Conservation (phyloP, 2,888 invertebrate genomes). For the Aphidius colemani region DNA sequence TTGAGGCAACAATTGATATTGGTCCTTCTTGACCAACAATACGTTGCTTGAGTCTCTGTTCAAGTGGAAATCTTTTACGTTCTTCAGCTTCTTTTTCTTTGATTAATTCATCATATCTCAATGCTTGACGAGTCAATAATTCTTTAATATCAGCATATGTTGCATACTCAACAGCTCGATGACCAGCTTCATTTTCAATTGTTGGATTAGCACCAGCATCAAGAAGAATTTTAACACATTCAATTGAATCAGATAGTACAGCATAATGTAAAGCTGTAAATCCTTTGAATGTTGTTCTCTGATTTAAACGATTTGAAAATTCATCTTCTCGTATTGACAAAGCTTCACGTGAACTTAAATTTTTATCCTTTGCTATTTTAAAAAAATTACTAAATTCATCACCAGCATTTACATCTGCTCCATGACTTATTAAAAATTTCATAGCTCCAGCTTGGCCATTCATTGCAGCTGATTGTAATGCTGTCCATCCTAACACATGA, state of each 20-base stretch:
- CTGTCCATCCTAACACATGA: constrained; percentile 85
- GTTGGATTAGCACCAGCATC: constrained; percentile 77
- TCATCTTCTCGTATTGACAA: constrained; percentile 77
- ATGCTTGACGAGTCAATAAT: constrained; percentile 66
- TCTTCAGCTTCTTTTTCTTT: constrained; percentile 72
- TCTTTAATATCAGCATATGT: constrained; percentile 69
- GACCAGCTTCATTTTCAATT: constrained; percentile 77
- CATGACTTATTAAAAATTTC: constrained; percentile 68
- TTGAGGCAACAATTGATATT: constrained; percentile 77
- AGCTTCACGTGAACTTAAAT: constrained; percentile 76
- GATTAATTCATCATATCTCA: constrained; percentile 52
- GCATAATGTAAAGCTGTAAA: constrained; percentile 91
- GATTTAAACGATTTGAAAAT: constrained; percentile 74
- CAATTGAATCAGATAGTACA: constrained; percentile 72
- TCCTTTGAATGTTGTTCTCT: constrained; percentile 77
- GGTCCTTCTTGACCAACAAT: constrained; percentile 88
- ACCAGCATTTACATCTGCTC: constrained; percentile 78
- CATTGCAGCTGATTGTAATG: constrained; percentile 82
- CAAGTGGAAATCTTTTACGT: constrained; percentile 79
- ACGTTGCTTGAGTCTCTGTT: constrained; percentile 78
- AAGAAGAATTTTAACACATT: constrained; percentile 69
- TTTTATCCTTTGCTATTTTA: constrained; percentile 68
- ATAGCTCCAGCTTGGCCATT: constrained; percentile 71
- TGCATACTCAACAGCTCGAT: constrained; percentile 76
- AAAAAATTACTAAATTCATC: constrained; percentile 78